phyloP scores from a whole-genome alignment of 2,888 invertebrate species.

The Drosophila recens region DNA sequence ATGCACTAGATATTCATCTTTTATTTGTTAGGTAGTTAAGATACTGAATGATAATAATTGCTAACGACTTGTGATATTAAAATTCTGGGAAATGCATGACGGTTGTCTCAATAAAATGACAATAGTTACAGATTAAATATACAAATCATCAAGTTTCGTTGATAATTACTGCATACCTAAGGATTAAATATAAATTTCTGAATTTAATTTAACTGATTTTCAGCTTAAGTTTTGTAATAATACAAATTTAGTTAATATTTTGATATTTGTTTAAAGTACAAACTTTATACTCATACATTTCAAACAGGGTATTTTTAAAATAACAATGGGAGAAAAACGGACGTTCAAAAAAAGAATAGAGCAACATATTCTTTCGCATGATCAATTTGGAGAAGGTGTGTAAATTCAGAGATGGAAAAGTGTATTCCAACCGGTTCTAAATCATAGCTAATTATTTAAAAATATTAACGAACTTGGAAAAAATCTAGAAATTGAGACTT shows the following conservation, averaged over 20 bases:
- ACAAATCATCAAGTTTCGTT: too few species aligned
- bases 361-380: constrained; percentile 74
- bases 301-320: constrained; percentile 26
- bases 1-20: not conserved
- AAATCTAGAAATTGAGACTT: not conserved
- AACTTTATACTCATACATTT: not conserved
- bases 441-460: constrained; percentile 16
- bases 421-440: constrained; percentile 50
- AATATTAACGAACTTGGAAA: not conserved
- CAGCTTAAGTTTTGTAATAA: not conserved
- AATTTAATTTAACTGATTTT: not conserved
- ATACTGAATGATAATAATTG: not conserved
- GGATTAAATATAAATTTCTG: not conserved
- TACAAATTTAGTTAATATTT: not conserved
- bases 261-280: not conserved
- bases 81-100: not conserved
- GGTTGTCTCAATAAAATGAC: not conserved
- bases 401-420: constrained; percentile 42
- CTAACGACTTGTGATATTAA: not conserved
- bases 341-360: constrained; percentile 40
- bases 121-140: too few species aligned
- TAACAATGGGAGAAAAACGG: constrained; percentile 46
- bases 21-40: not conserved
- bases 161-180: not conserved
- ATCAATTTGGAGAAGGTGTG: constrained; percentile 61